A percentile compares a stretch with the other conserved stretches of the same genome.
These are phyloP conservation scores for Diabrotica undecimpunctata DNA, from an alignment of 1,140 invertebrate genomes.

Conservation along the genomic window DNA sequence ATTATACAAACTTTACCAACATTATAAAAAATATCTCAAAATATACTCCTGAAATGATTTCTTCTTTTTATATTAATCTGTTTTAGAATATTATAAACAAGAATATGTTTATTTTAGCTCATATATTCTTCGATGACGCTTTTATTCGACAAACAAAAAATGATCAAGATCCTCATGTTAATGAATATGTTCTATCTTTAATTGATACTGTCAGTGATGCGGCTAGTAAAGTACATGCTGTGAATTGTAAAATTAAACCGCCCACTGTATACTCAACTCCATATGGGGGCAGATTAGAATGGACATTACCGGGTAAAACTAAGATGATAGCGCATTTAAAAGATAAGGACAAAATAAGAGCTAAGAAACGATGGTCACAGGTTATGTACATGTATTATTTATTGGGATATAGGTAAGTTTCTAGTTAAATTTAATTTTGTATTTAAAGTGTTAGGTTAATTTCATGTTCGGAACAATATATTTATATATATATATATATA, in stretches of 20 bases:
- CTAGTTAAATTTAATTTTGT: neutral
- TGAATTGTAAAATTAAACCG: conserved; percentile 62
- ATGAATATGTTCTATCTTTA: conserved; percentile 77
- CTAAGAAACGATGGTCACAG: conserved; percentile 79
- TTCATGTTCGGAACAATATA: too few species aligned
- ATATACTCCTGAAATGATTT: too few species aligned
- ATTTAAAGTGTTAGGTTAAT: too few species aligned
- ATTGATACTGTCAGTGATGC: conserved; percentile 74
- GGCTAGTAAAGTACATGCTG: conserved; percentile 69
- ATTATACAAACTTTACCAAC: too few species aligned
- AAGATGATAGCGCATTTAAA: conserved; percentile 84
- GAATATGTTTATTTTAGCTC: conserved; percentile 57
- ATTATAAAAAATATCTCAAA: too few species aligned
- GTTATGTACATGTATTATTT: conserved; percentile 96
- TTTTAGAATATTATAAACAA: too few species aligned
- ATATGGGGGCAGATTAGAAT: conserved; percentile 82
- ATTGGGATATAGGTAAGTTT: conserved; percentile 60
- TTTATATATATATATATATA: too few species aligned
- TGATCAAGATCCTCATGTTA: conserved; percentile 71
- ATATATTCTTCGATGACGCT: conserved; percentile 92
- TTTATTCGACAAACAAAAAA: conserved; percentile 64
- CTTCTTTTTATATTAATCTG: too few species aligned
- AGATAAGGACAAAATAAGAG: conserved; percentile 83
- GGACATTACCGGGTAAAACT: conserved; percentile 82
- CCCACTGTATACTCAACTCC: conserved; percentile 80